These are phyloP conservation scores for Calameuta pallipes DNA, from an alignment of 2,888 invertebrate genomes.

Conservation along the genomic window DNA sequence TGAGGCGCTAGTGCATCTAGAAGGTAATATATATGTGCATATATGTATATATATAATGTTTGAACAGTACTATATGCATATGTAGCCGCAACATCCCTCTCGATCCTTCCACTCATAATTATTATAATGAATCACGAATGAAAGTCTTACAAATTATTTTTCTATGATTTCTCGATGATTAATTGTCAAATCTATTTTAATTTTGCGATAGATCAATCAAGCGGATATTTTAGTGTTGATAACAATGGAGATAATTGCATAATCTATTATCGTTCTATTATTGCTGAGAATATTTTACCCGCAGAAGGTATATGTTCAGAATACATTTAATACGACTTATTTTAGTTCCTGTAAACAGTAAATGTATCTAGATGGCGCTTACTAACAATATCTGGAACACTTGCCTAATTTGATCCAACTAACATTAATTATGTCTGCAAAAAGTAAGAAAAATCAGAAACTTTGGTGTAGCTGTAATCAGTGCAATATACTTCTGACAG, in stretches of 20 bases:
- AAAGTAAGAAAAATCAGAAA: slow-evolving; percentile 68
- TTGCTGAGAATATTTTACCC: background rate
- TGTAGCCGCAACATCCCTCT: background rate
- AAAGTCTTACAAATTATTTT: background rate
- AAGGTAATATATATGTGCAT: background rate
- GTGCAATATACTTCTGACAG: slow-evolving; percentile 70
- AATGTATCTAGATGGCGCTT: background rate
- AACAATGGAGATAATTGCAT: too few relatives aligned
- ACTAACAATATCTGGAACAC: background rate
- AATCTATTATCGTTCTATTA: too few relatives aligned
- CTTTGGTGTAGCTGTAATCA: slow-evolving; percentile 75
- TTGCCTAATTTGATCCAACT: background rate
- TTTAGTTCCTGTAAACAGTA: background rate
- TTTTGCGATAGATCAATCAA: too few relatives aligned
- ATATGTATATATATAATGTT: too few relatives aligned
- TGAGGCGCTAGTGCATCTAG: background rate
- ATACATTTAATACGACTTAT: background rate
- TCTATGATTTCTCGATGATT: background rate
- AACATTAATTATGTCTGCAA: slow-evolving; percentile 56
- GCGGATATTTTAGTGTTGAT: too few relatives aligned
- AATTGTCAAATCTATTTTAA: background rate
- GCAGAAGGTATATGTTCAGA: background rate
- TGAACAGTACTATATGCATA: too few relatives aligned
- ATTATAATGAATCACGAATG: background rate
- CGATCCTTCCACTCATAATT: background rate